Evolutionary conservation across 1,140 invertebrate genomes (phyloP), one percentile per base, ranked within the genome.

Genomic region (Pseudomyrmex sp.): DNA sequence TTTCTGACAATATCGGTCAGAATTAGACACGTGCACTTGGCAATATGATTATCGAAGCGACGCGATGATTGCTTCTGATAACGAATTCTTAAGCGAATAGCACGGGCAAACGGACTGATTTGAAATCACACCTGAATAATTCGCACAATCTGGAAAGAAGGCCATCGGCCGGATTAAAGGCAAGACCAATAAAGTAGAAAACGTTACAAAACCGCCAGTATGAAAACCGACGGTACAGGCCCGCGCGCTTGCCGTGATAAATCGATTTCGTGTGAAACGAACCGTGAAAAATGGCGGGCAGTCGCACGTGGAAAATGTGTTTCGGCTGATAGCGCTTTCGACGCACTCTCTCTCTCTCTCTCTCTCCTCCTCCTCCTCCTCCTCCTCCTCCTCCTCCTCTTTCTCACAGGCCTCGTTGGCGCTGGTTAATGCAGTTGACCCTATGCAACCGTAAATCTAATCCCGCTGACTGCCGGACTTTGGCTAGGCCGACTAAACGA

Each of bases 241-340:
- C 66, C 54, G 76, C 76, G 66, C 66, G 76, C 44, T 72, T 70
- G 66, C 76, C 76, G 76, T 80, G 88, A 89, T 89, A 89, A 89
- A 89, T 89, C 88, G 88, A 89, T 89, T 89, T 86, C 61, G 80
- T 66, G 84, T 73, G 80, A 88, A 88, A 88, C 87, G 87, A 89
- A 89, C 87, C 84, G 70, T 88, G 88, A 89, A 89, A 89, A 89
- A 89, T 89, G 84, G 87, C 84, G 80, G 88, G 88, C 88, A 88
- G 87, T 89, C 87, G 87, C 84, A 89, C 84, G 88, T 89, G 84
- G 87, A 89, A 89, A 89, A 89, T 88, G 84, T 88, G 87, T 85
- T 88, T 88, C 87, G 87, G 83, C 77, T 83, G 88, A 89, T 89
- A 88, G 83, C 86, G 73, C 86, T 88, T 82, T 80, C 76, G 76